These are phyloP conservation scores for Hyles euphorbiae DNA, from an alignment of 1,140 invertebrate species.

Conservation along the genomic window DNA sequence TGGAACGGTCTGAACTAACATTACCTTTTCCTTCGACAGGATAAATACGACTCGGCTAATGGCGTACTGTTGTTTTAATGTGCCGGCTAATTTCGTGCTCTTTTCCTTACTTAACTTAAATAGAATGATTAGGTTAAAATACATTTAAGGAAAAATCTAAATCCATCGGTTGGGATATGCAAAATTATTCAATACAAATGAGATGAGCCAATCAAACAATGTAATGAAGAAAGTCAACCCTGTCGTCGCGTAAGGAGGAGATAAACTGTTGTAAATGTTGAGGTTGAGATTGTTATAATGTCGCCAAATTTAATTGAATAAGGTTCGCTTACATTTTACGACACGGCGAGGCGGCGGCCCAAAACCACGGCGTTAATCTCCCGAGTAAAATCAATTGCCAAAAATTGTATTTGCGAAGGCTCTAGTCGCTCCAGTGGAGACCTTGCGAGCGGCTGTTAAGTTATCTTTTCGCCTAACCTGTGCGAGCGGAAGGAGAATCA, in stretches of 20 bases:
- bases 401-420: constrained; percentile 57
- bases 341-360: constrained; percentile 41
- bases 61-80: constrained; percentile 46
- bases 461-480: constrained; percentile 31
- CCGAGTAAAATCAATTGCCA: constrained; percentile 67
- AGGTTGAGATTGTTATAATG: constrained; percentile 66
- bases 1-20: constrained; percentile 39
- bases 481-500: constrained; percentile 45
- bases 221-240: constrained; percentile 39
- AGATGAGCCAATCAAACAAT: constrained; percentile 33
- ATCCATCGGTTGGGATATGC: too few species aligned
- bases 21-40: constrained; percentile 28
- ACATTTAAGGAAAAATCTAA: too few species aligned
- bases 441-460: constrained; percentile 39
- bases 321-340: constrained; percentile 70
- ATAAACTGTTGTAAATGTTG: constrained; percentile 44
- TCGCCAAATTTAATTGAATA: constrained; percentile 71
- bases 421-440: constrained; percentile 23
- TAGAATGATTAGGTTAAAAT: too few species aligned
- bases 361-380: constrained; percentile 66
- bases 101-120: too few species aligned
- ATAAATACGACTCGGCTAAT: constrained; percentile 42
- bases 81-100: constrained; percentile 9
- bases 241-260: constrained; percentile 36
- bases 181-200: too few species aligned